phyloP scores from a whole-genome alignment of 2,888 invertebrate species.

The Cepaea hortensis region DNA sequence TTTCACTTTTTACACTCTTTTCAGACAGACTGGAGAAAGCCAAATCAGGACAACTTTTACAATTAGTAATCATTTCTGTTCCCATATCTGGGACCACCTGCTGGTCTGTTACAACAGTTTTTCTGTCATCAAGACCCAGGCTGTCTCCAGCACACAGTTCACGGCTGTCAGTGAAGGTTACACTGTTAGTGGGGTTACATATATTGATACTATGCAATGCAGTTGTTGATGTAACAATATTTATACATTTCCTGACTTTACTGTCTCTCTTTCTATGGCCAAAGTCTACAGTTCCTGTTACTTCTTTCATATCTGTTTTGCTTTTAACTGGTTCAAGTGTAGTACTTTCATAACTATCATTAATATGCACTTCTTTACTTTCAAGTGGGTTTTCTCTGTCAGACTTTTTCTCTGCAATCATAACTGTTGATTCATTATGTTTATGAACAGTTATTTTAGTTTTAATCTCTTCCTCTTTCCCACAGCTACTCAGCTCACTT shows the following conservation, averaged over 20 bases:
- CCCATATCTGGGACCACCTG: conserved; percentile 40
- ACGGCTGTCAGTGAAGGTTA: background rate
- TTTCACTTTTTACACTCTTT: background rate
- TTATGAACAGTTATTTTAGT: background rate
- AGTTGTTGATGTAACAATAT: background rate
- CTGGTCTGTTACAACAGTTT: conserved; percentile 20
- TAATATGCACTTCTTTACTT: background rate
- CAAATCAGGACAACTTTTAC: conserved; percentile 21
- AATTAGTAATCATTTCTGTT: background rate
- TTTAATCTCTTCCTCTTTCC: background rate
- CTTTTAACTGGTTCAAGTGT: background rate
- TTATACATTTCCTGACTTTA: conserved; percentile 25
- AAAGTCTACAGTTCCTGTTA: background rate
- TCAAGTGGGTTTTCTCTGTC: conserved; percentile 6
- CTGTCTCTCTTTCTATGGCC: background rate
- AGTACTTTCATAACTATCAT: conserved; percentile 1
- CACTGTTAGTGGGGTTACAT: background rate
- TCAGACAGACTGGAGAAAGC: background rate
- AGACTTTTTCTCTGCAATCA: background rate
- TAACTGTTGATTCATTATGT: background rate
- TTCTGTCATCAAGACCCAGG: background rate
- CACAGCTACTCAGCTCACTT: background rate
- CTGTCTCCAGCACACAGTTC: background rate
- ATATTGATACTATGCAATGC: background rate
- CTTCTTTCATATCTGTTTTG: background rate